These are phyloP conservation scores for Holocentrus rufus DNA, from an alignment of 2,797 vertebrate genomes.

Conservation along the genomic window DNA sequence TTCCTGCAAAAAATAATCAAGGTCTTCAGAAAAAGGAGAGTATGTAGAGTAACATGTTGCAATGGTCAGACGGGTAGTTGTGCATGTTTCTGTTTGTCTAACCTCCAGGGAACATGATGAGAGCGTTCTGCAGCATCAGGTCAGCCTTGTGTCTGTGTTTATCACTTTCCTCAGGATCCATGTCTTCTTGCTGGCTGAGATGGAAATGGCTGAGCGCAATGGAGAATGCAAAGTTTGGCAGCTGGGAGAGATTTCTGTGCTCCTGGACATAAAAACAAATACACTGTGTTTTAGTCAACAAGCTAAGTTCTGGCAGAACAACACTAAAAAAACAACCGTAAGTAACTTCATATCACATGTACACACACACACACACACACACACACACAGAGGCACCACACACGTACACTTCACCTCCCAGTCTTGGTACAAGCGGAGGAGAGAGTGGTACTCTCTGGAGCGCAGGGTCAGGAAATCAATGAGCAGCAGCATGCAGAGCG, in stretches of 20 bases:
- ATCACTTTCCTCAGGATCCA: constrained; percentile 79
- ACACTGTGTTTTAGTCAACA: not conserved
- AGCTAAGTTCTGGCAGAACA: not conserved
- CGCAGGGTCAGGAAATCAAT: constrained; percentile 92
- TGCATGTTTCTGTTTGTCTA: constrained; percentile 49
- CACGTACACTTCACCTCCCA: constrained; percentile 89
- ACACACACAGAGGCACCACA: constrained; percentile 11
- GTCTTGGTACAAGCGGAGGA: constrained; percentile 90
- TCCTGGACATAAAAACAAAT: constrained; percentile 74
- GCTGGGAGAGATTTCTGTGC: constrained; percentile 94
- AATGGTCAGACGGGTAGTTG: not conserved
- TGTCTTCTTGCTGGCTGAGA: constrained; percentile 90
- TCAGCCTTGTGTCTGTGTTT: constrained; percentile 79
- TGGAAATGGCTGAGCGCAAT: constrained; percentile 91
- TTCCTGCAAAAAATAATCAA: not conserved
- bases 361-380: not conserved
- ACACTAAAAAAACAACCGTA: not conserved
- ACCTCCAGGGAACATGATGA: constrained; percentile 96
- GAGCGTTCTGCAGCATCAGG: constrained; percentile 84
- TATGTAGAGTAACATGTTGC: not conserved
- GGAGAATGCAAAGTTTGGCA: constrained; percentile 97
- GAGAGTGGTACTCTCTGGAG: constrained; percentile 87
- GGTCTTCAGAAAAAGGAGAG: not conserved
- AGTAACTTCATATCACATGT: not conserved
- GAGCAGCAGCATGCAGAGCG: constrained; percentile 92